Percentiles rank a stretch among this genome's conserved stretches.
Evolutionary conservation across 2,113 vertebrate genomes (phyloP).

Genomic region (Isichthys henryi): DNA sequence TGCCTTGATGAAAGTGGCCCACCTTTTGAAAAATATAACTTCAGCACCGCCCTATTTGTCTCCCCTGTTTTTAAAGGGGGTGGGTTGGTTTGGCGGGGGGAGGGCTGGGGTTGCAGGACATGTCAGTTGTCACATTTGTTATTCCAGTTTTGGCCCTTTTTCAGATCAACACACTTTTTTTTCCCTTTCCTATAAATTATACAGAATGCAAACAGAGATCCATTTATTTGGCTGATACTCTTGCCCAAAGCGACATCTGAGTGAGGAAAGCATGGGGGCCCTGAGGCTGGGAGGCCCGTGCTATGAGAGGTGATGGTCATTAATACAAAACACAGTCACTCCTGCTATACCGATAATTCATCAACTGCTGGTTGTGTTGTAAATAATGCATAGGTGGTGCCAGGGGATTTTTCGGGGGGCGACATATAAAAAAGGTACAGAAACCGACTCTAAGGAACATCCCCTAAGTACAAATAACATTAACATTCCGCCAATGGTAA

Average conservation of each 20-base stretch:
- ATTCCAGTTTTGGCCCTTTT: neutral
- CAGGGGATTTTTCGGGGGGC: neutral
- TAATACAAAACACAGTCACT: neutral
- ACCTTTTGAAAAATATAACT: too few relatives aligned
- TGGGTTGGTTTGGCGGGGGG: too few relatives aligned
- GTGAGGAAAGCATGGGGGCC: neutral
- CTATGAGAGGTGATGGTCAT: neutral
- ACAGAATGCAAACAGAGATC: neutral
- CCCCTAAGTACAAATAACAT: too few relatives aligned
- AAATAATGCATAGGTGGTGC: neutral
- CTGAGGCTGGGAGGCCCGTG: neutral
- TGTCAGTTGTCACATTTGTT: neutral
- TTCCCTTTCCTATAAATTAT: neutral
- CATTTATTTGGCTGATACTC: neutral
- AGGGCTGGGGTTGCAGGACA: neutral
- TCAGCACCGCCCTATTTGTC: too few relatives aligned
- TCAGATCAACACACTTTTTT: neutral
- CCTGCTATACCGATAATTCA: neutral
- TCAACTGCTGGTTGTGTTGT: neutral
- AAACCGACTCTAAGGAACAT: too few relatives aligned
- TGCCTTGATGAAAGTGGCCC: too few relatives aligned
- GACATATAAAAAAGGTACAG: too few relatives aligned
- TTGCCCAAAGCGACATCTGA: neutral
- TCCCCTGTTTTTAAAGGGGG: too few relatives aligned
- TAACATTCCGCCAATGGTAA: too few relatives aligned